Evolutionary conservation across 2,888 invertebrate species (phyloP).

Genomic region (Zygogramma bicolorata): DNA sequence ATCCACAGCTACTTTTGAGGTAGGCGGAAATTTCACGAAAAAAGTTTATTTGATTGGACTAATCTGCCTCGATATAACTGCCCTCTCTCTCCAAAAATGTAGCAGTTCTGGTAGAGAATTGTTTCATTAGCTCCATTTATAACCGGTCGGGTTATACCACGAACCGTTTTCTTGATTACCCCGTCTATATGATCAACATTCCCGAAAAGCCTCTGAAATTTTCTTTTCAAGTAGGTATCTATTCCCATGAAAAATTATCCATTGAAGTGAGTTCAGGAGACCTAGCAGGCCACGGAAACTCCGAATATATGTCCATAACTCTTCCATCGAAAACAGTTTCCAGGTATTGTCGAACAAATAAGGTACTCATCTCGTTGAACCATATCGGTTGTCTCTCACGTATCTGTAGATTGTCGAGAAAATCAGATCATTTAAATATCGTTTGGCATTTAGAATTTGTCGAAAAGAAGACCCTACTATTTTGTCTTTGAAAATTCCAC

Average conservation of each 20-base stretch:
- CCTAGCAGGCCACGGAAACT: not conserved
- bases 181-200: not conserved
- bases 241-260: not conserved
- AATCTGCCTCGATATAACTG: too few relatives aligned
- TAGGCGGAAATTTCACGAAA: too few relatives aligned
- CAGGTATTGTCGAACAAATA: not conserved
- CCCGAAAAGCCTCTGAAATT: not conserved
- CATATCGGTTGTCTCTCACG: not conserved
- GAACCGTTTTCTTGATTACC: not conserved
- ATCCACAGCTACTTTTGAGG: too few relatives aligned
- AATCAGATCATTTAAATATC: not conserved
- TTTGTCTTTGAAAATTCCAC: too few relatives aligned
- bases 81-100: too few relatives aligned
- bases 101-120: too few relatives aligned
- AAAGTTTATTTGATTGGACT: too few relatives aligned
- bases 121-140: too few relatives aligned
- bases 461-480: too few relatives aligned
- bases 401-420: not conserved
- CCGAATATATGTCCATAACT: not conserved
- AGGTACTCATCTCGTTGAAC: not conserved
- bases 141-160: too few relatives aligned
- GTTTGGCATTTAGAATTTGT: not conserved
- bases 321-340: not conserved
- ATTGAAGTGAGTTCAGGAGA: not conserved
- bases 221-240: not conserved